A percentile compares a stretch with the other conserved stretches of the same genome.
These are phyloP conservation scores for Cerastis rubricosa DNA, from an alignment of 2,888 invertebrate species.

Conservation along the genomic window DNA sequence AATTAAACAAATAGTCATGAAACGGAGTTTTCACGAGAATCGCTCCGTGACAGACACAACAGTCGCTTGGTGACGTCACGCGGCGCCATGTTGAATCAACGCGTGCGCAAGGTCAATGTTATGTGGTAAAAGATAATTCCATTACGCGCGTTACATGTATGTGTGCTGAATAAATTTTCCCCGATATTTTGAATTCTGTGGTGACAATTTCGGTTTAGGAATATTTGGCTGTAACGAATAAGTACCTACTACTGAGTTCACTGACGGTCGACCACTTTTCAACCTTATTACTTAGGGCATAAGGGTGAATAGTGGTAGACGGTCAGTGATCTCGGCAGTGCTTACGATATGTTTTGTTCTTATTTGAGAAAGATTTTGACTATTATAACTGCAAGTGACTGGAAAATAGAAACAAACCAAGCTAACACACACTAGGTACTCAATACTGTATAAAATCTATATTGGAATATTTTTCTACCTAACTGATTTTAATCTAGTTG, in stretches of 20 bases:
- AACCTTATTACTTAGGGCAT: too few relatives aligned
- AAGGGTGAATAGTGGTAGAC: too few relatives aligned
- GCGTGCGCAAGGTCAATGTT: slow-evolving; percentile 79
- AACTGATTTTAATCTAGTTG: neutral
- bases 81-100: slow-evolving; percentile 70
- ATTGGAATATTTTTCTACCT: neutral
- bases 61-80: slow-evolving; percentile 66
- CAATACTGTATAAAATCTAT: neutral
- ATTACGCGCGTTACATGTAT: slow-evolving; percentile 44
- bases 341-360: neutral
- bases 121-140: slow-evolving; percentile 64
- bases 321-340: too few relatives aligned
- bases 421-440: neutral
- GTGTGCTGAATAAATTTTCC: slow-evolving; percentile 34
- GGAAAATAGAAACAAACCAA: neutral
- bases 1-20: neutral
- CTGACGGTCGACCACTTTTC: too few relatives aligned
- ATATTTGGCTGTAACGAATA: neutral
- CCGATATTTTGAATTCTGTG: neutral
- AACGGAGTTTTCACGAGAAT: slow-evolving; percentile 47
- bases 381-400: neutral
- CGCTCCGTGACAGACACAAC: slow-evolving; percentile 67
- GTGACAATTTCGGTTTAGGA: slow-evolving; percentile 5
- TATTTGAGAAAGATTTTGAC: neutral
- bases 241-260: neutral